phyloP scores from a whole-genome alignment of 2,888 invertebrate genomes.

The Plebejus melissa region DNA sequence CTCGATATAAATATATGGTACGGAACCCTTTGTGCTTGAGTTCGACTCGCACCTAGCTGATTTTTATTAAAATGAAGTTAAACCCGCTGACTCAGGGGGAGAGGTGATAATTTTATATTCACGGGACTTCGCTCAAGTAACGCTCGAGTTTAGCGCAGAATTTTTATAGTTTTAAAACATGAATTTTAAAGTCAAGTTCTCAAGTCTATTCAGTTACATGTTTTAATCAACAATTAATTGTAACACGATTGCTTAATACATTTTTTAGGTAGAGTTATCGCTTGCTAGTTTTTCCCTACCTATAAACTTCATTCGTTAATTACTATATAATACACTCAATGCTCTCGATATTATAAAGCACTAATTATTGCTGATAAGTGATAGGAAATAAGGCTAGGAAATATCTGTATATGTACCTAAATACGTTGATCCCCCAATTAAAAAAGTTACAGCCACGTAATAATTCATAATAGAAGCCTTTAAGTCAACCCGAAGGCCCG shows the following conservation, averaged over 20 bases:
- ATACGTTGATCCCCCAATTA: constrained; percentile 17
- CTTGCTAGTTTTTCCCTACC: no score
- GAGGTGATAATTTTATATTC: constrained; percentile 73
- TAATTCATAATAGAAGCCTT: constrained; percentile 22
- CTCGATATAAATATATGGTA: no score
- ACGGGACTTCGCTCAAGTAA: constrained; percentile 33
- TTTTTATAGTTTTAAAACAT: constrained; percentile 34
- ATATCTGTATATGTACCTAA: neutral
- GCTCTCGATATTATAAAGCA: no score
- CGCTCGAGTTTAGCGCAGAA: constrained; percentile 30
- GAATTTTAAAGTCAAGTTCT: constrained; percentile 9
- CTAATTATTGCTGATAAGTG: neutral
- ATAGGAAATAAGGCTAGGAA: neutral
- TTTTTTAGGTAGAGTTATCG: no score
- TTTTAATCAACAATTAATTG: no score
- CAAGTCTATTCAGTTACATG: neutral
- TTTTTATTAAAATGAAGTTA: constrained; percentile 72
- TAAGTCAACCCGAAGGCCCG: constrained; percentile 10
- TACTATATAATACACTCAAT: no score
- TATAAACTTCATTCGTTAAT: no score
- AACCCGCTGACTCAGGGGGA: constrained; percentile 57
- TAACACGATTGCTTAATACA: no score
- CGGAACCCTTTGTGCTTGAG: no score
- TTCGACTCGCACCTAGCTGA: no score
- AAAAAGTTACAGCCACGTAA: constrained; percentile 21